Evolutionary conservation across 2,888 invertebrate genomes (phyloP), one percentile per base, ranked within the genome.

Genomic region (Acrobasis repandana): DNA sequence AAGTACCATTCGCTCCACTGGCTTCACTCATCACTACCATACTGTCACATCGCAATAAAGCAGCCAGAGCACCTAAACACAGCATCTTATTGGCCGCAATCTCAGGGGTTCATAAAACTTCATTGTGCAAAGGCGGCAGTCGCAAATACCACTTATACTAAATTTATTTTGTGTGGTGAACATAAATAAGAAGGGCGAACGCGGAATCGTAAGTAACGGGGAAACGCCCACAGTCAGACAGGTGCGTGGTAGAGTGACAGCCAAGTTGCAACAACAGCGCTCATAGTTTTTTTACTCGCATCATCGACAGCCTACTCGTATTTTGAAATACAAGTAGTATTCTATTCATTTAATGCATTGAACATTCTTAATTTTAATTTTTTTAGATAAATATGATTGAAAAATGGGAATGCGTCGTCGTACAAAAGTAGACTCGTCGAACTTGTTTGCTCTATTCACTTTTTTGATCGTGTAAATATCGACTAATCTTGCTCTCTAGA

Each of bases 121-220:
- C 65, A 71, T 72, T 75, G 61, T 46, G 57, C 59, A 60, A 34
- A 63, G 70, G 65, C 73, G 71, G 73, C 74, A 74, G 75, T 79
- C 83, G 74, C 86, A 86, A 86, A 86, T 83, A 86, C 83, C 82
- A 83, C 83, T 87, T 86, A 82, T 77, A 77, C 72, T 71, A 72
- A 88, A 88, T 88, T 85, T 88, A 90, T 89, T 82, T 82, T 79
- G 75, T 74, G 69, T 74, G 74, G 74, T 72, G 70, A 78, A 80
- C 85, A 86, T 89, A 90, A 87, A 90, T 88, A 87, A 80, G 62
- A 67, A 65, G 64, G 67, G 71, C 60, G 56, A 63, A 67, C 60
- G 70, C 69, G 74, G 80, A 80, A 86, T 85, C 85, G 86, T 84
- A 84, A 86, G 83, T 84, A 85, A 86, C 80, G 79, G 83, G 71